These are phyloP conservation scores for Orthonyx spaldingii DNA, from an alignment of 2,113 vertebrate genomes.

Conservation along the genomic window DNA sequence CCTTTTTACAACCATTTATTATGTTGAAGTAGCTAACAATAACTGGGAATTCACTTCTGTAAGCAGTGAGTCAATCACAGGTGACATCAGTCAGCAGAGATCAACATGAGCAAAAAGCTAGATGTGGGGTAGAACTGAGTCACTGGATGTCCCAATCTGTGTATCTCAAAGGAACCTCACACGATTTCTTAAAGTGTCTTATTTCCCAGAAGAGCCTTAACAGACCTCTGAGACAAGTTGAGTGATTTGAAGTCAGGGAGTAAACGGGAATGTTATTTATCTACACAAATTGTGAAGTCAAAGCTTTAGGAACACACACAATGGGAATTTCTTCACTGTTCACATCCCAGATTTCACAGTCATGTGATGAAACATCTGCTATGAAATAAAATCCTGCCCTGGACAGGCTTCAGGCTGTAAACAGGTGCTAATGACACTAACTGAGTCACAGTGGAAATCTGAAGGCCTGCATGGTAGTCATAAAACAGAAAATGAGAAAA, in stretches of 20 bases:
- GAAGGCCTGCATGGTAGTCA: background rate
- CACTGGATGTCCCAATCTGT: background rate
- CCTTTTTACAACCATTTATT: background rate
- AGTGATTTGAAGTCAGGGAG: background rate
- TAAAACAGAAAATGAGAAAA: background rate
- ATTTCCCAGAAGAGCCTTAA: background rate
- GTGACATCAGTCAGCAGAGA: background rate
- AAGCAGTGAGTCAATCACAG: background rate
- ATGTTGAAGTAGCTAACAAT: background rate
- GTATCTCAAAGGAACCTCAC: background rate
- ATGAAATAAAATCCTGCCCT: background rate
- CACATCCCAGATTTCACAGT: background rate
- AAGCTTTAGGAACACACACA: background rate
- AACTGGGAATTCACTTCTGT: background rate
- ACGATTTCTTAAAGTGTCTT: background rate
- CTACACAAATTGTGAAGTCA: background rate
- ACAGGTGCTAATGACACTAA: background rate
- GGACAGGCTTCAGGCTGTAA: background rate
- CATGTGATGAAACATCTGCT: background rate
- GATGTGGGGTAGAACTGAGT: background rate
- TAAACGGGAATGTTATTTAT: background rate
- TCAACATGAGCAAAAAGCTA: background rate
- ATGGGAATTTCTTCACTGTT: background rate
- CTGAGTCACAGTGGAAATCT: background rate
- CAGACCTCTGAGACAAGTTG: background rate